phyloP scores from a whole-genome alignment of 2,888 invertebrate species.

The Stenolophus ochropezus region DNA sequence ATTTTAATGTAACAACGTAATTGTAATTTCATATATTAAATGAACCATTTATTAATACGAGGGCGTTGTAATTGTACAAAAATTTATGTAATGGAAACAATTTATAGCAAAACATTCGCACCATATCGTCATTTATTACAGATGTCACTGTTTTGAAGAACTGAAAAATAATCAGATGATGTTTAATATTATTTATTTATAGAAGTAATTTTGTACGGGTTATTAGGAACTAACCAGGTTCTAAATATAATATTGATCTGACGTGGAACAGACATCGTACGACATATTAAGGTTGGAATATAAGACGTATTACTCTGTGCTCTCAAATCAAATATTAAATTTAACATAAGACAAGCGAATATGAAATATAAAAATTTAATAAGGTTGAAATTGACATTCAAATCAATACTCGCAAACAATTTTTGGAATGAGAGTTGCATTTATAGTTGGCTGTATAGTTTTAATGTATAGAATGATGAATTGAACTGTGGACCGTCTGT shows the following conservation, averaged over 20 bases:
- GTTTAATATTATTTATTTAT: constrained; percentile 9
- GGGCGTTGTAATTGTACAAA: constrained; percentile 7
- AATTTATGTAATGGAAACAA: constrained; percentile 28
- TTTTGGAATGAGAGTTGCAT: not conserved
- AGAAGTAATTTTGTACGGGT: not conserved
- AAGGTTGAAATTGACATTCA: constrained; percentile 8
- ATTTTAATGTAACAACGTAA: constrained; percentile 24
- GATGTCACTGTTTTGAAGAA: not conserved
- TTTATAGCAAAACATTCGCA: constrained; percentile 8
- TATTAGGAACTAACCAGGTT: constrained; percentile 8
- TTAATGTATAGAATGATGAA: constrained; percentile 21
- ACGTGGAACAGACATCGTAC: constrained; percentile 3
- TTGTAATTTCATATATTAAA: constrained; percentile 37
- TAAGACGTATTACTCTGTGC: not conserved
- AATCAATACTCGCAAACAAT: constrained; percentile 17
- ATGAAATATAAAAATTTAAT: constrained; percentile 23
- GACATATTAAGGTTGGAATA: not conserved
- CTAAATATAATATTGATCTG: constrained; percentile 34
- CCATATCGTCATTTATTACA: not conserved
- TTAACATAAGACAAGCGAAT: constrained; percentile 10
- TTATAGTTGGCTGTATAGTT: constrained; percentile 12
- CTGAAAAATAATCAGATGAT: constrained; percentile 11
- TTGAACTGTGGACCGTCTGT: constrained; percentile 6
- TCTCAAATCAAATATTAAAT: constrained; percentile 21
- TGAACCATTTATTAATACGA: constrained; percentile 39